Conservation (phyloP, 2,113 vertebrate genomes). For the Delphinus delphis region DNA sequence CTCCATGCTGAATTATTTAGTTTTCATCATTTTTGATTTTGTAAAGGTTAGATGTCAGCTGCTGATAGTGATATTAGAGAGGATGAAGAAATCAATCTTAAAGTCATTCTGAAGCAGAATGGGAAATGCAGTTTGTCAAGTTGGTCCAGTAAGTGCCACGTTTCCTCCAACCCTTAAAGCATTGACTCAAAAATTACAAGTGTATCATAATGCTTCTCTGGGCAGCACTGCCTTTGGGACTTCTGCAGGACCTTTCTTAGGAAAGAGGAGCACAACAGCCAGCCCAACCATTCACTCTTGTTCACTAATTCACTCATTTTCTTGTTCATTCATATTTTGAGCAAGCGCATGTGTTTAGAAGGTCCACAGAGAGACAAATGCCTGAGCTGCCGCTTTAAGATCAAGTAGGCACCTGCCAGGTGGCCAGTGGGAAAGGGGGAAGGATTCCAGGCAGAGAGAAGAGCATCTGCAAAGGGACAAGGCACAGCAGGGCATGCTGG, state of each 20-base stretch:
- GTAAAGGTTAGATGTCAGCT: constrained; percentile 69
- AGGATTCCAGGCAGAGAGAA: background rate
- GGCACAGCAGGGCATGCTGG: background rate
- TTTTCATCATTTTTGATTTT: constrained; percentile 72
- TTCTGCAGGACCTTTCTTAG: background rate
- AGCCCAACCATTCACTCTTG: background rate
- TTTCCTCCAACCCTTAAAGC: constrained; percentile 27
- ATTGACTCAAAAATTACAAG: constrained; percentile 28
- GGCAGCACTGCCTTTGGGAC: background rate
- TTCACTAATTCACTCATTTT: background rate
- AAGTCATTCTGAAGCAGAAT: constrained; percentile 60
- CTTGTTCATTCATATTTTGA: background rate
- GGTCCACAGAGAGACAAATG: background rate
- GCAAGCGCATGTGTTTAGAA: background rate
- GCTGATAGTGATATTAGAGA: constrained; percentile 63
- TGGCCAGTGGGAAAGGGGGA: background rate
- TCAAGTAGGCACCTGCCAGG: background rate
- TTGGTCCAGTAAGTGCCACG: background rate
- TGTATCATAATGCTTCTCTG: background rate
- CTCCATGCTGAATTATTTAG: constrained; percentile 58
- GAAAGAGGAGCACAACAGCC: background rate
- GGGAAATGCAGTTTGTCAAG: constrained; percentile 59
- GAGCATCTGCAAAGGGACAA: constrained; percentile 30
- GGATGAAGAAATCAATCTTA: constrained; percentile 69
- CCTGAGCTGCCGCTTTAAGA: constrained; percentile 8